Base-by-base conservation (phyloP, 2,888 invertebrate genomes). In the Acleris emargana region DNA sequence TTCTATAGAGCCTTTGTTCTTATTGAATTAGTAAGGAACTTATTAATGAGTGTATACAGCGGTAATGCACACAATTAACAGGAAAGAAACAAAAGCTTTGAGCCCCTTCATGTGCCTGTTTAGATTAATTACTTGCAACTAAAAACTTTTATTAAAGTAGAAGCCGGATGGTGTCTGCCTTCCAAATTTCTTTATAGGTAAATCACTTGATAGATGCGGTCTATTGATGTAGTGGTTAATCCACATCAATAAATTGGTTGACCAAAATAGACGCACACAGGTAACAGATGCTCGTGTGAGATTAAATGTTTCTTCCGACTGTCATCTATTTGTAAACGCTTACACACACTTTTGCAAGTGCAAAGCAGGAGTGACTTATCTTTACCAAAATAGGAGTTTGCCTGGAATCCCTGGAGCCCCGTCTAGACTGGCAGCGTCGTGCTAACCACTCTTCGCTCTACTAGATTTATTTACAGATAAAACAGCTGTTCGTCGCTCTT, bases 341-440 rank as follows among this genome's bases (percentile, higher is more conserved):
- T 13, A 38, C 38, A 38, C 13, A 38, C 38, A 38, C 32, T 2
- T 38, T 38, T 13, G 13, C 13, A 38, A 38, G 38, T 13, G 38
- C 38, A 13, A 38, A 13, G 13, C 13, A 38, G 38, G 5, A 13
- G 13, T 38, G 38, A 38, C 9, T 38, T 38, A 38, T 13, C 13
- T 72, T 73, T 67, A 63, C 64, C 55, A 67, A 76, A 76, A 77
- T 72, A 73, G 71, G 71, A 67, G 69, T 72, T 62, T 50, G 67
- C 74, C 72, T 67, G 73, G 67, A 73, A 73, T 73, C 76, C 79
- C 75, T 66, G 70, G 72, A 76, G 79, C 76, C 72, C 71, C 68
- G 87, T 88, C 88, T 88, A 88, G 88, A 88, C 88, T 75, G 69
- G 70, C 69, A 76, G 75, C 74, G 73, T 69, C 73, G 73, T 71